A percentile compares a stretch with the other conserved stretches of the same genome.
Evolutionary conservation across 2,888 invertebrate genomes (phyloP).

Genomic region (Lithosia quadra): DNA sequence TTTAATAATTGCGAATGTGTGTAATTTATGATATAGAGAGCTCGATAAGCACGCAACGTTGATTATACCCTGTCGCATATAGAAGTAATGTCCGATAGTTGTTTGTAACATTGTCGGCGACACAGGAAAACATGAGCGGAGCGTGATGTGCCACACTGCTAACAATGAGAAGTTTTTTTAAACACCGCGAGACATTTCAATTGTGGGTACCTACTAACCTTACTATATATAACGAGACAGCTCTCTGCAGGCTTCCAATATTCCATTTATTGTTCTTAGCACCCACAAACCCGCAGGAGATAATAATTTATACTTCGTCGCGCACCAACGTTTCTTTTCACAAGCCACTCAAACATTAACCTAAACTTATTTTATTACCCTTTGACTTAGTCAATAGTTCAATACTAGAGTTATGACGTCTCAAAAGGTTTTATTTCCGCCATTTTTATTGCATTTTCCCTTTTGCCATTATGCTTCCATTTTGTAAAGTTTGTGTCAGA

Average conservation of each 20-base stretch:
- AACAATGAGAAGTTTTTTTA: constrained; percentile 75
- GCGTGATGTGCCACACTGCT: constrained; percentile 63
- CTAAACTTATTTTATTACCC: too few relatives aligned
- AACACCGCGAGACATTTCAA: constrained; percentile 68
- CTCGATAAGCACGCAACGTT: constrained; percentile 61
- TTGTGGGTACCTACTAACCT: constrained; percentile 40
- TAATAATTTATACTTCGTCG: too few relatives aligned
- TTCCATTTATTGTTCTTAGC: constrained; percentile 48
- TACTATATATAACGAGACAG: constrained; percentile 10
- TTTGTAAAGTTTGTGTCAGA: too few relatives aligned
- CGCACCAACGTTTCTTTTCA: too few relatives aligned
- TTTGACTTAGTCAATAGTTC: too few relatives aligned
- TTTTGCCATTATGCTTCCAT: too few relatives aligned
- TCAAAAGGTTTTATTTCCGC: too few relatives aligned
- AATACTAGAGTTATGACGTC: too few relatives aligned
- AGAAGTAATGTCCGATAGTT: constrained; percentile 63
- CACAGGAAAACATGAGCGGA: constrained; percentile 69
- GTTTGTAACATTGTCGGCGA: constrained; percentile 67
- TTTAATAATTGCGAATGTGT: constrained; percentile 51
- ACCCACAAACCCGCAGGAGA: constrained; percentile 47
- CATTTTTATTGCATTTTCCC: too few relatives aligned
- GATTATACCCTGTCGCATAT: constrained; percentile 57
- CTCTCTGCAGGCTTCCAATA: constrained; percentile 10
- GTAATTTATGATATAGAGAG: constrained; percentile 60
- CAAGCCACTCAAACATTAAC: too few relatives aligned